Percentiles rank a stretch among this genome's conserved stretches.
phyloP scores from a whole-genome alignment of 1,140 invertebrate species.

The Drosophila pruinosa region DNA sequence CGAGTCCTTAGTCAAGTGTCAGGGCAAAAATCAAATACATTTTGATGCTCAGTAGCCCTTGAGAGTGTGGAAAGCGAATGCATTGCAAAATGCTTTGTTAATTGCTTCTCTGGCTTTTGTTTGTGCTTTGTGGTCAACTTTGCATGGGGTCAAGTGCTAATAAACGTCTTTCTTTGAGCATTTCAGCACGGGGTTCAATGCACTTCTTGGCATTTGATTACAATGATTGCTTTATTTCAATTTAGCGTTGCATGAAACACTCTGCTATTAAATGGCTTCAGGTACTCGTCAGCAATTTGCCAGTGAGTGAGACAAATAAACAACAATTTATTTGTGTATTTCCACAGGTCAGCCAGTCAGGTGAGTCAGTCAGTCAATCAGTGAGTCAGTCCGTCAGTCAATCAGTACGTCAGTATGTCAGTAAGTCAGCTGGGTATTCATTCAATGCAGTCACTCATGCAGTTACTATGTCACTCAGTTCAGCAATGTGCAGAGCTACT shows the following conservation, averaged over 20 bases:
- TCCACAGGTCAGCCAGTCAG: conserved; percentile 32
- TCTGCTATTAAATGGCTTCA: conserved; percentile 60
- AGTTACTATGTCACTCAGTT: conserved; percentile 61
- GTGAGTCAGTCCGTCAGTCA: conserved; percentile 1
- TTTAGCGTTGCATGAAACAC: conserved; percentile 66
- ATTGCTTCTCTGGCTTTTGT: conserved; percentile 2
- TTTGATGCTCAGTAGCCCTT: background rate
- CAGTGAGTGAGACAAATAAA: conserved; percentile 64
- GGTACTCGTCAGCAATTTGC: conserved; percentile 56
- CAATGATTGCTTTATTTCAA: conserved; percentile 62
- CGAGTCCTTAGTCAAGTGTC: background rate
- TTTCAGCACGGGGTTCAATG: background rate
- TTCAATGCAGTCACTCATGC: conserved; percentile 71
- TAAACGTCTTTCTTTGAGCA: background rate
- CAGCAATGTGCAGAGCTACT: conserved; percentile 13
- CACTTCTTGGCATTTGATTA: background rate
- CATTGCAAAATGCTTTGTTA: conserved; percentile 14
- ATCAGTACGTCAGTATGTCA: conserved; percentile 15
- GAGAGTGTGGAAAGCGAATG: background rate
- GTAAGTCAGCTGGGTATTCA: conserved; percentile 40
- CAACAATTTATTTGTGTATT: conserved; percentile 72
- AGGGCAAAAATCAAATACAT: background rate
- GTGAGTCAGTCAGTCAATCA: background rate
- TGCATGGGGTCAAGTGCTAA: background rate
- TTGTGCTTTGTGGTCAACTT: background rate